Evolutionary conservation across 1,140 invertebrate genomes (phyloP).

Genomic region (Mya arenaria): DNA sequence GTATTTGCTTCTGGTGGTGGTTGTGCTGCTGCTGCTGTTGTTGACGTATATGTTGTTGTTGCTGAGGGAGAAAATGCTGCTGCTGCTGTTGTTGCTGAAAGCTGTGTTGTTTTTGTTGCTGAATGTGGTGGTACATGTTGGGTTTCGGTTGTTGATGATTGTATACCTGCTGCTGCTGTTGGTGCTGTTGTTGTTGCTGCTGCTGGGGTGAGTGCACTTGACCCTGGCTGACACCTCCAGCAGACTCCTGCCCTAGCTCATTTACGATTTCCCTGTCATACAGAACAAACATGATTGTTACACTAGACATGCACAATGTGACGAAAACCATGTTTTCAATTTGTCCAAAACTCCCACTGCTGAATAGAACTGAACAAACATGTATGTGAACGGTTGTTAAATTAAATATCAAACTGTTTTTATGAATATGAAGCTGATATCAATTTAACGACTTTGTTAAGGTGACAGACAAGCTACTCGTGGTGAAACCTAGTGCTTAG

Average conservation of each 20-base stretch:
- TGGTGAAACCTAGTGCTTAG: too few species aligned
- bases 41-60: conserved; percentile 4
- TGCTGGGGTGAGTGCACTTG: not conserved
- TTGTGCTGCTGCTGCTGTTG: conserved; percentile 16
- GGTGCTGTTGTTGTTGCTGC: conserved; percentile 1
- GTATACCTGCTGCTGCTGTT: not conserved
- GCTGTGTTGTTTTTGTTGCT: not conserved
- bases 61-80: not conserved
- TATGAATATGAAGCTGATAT: too few species aligned
- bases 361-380: not conserved
- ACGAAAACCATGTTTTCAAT: not conserved
- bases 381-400: too few species aligned
- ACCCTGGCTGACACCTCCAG: not conserved
- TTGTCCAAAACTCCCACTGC: not conserved
- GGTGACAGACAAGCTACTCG: too few species aligned
- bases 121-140: too few species aligned
- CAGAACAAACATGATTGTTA: too few species aligned
- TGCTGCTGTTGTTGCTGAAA: not conserved
- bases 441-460: too few species aligned
- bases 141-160: too few species aligned
- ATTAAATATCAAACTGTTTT: too few species aligned
- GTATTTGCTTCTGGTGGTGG: not conserved
- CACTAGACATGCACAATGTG: too few species aligned
- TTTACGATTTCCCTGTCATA: conserved; percentile 4
- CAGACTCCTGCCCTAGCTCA: not conserved